Conservation (phyloP, 2,797 vertebrate species). For the Poeciliopsis gracilis region DNA sequence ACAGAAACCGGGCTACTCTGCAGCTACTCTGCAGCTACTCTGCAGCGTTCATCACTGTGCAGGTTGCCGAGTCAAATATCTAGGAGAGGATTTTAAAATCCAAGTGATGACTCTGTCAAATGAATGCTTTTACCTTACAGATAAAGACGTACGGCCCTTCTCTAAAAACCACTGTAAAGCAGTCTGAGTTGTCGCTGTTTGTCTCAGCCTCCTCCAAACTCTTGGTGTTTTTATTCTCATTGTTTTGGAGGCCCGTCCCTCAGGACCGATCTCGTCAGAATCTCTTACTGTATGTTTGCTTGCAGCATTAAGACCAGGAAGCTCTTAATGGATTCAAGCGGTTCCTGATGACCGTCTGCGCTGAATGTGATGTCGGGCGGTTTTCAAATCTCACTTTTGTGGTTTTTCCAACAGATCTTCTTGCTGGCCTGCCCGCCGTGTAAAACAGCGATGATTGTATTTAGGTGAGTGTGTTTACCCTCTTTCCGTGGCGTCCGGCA, state of each 20-base stretch:
- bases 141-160: background rate
- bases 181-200: background rate
- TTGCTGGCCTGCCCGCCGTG: slow-evolving; percentile 95
- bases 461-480: slow-evolving; percentile 85
- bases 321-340: slow-evolving; percentile 22
- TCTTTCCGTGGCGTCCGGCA: background rate
- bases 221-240: background rate
- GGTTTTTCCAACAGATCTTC: slow-evolving; percentile 89
- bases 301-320: slow-evolving; percentile 14
- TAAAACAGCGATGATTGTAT: slow-evolving; percentile 88
- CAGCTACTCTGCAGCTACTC: background rate
- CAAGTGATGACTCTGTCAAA: background rate
- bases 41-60: background rate
- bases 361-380: slow-evolving; percentile 33
- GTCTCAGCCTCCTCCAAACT: background rate
- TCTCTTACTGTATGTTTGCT: slow-evolving; percentile 33
- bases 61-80: background rate
- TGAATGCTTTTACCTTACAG: background rate
- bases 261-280: slow-evolving; percentile 4
- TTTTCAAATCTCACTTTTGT: slow-evolving; percentile 26
- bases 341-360: background rate
- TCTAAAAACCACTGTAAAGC: background rate
- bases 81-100: background rate
- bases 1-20: background rate
- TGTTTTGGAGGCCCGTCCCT: slow-evolving; percentile 15